phyloP scores from a whole-genome alignment of 1,140 invertebrate species.

The Pseudomyrmex sp. region DNA sequence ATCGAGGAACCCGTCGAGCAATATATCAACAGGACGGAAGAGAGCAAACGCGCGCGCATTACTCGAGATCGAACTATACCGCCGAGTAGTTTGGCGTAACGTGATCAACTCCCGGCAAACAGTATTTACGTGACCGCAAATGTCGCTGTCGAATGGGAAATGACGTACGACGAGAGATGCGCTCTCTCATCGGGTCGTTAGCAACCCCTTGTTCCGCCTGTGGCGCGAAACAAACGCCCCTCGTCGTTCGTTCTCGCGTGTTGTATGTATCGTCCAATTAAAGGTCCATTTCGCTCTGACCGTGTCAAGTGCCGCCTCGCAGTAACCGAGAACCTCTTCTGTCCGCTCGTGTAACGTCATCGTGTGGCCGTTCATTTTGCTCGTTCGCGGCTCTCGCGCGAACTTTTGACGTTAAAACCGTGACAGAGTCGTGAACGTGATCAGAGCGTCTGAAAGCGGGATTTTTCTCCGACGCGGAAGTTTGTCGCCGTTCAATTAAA shows the following conservation, averaged over 20 bases:
- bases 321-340: slow-evolving; percentile 16
- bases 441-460: slow-evolving; percentile 9
- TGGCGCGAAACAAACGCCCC: slow-evolving; percentile 58
- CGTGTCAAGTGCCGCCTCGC: slow-evolving; percentile 26
- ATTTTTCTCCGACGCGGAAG: slow-evolving; percentile 35
- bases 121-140: slow-evolving; percentile 49
- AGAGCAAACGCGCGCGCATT: not conserved
- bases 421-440: slow-evolving; percentile 19
- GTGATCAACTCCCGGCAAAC: slow-evolving; percentile 39
- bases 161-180: slow-evolving; percentile 37
- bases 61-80: slow-evolving; percentile 26
- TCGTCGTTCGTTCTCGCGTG: slow-evolving; percentile 12
- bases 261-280: slow-evolving; percentile 61
- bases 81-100: slow-evolving; percentile 13
- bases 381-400: slow-evolving; percentile 1
- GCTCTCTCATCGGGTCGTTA: slow-evolving; percentile 67
- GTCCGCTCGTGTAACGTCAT: slow-evolving; percentile 29
- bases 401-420: slow-evolving; percentile 42
- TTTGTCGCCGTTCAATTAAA: slow-evolving; percentile 4
- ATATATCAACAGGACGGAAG: slow-evolving; percentile 42
- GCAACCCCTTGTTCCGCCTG: slow-evolving; percentile 57
- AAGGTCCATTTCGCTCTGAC: slow-evolving; percentile 28
- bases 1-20: not conserved
- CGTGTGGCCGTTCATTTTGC: not conserved
- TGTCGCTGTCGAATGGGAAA: slow-evolving; percentile 62